Evolutionary conservation across 2,888 invertebrate genomes (phyloP).

Genomic region (Penaeus monodon): DNA sequence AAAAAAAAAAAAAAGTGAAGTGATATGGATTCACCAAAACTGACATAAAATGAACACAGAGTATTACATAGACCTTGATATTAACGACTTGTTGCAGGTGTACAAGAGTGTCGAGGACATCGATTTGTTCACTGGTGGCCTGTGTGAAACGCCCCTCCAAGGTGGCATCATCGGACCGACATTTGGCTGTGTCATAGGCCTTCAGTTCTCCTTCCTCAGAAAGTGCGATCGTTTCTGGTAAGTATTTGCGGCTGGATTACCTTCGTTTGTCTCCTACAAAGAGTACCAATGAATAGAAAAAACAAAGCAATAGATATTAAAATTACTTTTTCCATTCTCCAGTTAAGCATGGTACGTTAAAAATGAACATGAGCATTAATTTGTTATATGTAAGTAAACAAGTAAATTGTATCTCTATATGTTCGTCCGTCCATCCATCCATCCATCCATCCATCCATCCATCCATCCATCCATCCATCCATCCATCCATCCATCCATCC

Average conservation of each 20-base stretch:
- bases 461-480: not conserved
- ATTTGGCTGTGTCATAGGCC: conserved; percentile 92
- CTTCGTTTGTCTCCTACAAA: not conserved
- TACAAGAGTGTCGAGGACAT: conserved; percentile 94
- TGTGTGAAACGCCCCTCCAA: conserved; percentile 82
- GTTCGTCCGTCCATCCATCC: not conserved
- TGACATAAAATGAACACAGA: no score
- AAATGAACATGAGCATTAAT: not conserved
- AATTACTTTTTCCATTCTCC: not conserved
- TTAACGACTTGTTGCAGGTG: conserved; percentile 43
- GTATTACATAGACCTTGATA: no score
- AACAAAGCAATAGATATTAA: no score
- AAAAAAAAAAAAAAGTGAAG: no score
- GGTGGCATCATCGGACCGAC: conserved; percentile 95
- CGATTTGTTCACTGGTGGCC: conserved; percentile 94
- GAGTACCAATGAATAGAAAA: no score
- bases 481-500: not conserved
- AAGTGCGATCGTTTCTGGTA: conserved; percentile 96
- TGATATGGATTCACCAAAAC: no score
- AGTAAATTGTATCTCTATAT: not conserved
- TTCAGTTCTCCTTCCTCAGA: conserved; percentile 89
- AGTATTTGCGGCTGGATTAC: conserved; percentile 66
- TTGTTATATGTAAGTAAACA: not conserved
- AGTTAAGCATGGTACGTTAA: no score
- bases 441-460: not conserved